Evolutionary conservation across 2,113 vertebrate genomes (phyloP).

Genomic region (Brachyistius frenatus): DNA sequence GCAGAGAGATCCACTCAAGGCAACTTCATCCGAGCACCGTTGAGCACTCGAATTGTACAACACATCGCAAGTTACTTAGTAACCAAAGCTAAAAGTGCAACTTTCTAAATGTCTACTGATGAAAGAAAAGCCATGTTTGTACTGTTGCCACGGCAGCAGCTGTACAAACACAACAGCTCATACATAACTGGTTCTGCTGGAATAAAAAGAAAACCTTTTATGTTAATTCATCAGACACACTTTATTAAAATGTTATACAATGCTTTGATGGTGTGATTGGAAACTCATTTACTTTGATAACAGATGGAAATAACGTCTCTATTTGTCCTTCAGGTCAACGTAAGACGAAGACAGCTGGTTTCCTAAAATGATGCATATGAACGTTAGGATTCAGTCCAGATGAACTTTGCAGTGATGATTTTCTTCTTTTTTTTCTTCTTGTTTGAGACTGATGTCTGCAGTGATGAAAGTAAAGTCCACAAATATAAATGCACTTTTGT

Average conservation of each 20-base stretch:
- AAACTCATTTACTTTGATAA: conserved; percentile 29
- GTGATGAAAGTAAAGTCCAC: too few species aligned
- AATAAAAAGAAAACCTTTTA: conserved; percentile 28
- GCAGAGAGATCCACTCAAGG: conserved; percentile 32
- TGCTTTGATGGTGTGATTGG: background rate
- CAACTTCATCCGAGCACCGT: conserved; percentile 20
- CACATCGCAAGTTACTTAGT: conserved; percentile 1
- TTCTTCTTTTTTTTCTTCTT: too few species aligned
- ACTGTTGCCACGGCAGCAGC: conserved; percentile 36
- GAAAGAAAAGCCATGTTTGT: conserved; percentile 40
- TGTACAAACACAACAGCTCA: conserved; percentile 40
- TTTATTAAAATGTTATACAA: background rate
- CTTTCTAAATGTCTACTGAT: conserved; percentile 47
- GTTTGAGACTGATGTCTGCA: too few species aligned
- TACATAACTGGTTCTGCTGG: conserved; percentile 34
- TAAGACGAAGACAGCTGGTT: conserved; percentile 25
- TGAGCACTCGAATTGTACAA: conserved; percentile 13
- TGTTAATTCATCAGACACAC: conserved; percentile 5
- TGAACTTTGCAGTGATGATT: too few species aligned
- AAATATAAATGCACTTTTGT: too few species aligned
- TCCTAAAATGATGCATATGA: conserved; percentile 2
- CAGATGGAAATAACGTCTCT: conserved; percentile 14
- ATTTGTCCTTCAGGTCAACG: conserved; percentile 25
- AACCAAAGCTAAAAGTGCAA: conserved; percentile 26
- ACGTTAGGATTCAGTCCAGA: background rate